A percentile compares a stretch with the other conserved stretches of the same genome.
Evolutionary conservation across 1,140 invertebrate genomes (phyloP).

Genomic region (Capitella teleta): DNA sequence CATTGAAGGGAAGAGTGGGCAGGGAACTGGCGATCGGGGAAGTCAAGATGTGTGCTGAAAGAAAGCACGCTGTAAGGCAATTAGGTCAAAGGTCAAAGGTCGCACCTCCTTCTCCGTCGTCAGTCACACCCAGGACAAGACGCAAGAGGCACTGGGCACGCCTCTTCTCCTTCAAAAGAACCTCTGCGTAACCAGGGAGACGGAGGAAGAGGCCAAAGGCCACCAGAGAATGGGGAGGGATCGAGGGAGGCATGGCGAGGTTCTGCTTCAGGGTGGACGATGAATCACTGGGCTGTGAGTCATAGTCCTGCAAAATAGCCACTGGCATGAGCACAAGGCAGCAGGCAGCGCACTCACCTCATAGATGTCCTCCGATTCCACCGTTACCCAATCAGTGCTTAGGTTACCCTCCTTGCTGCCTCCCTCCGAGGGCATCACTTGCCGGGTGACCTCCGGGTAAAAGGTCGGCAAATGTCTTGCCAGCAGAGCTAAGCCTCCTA

Average conservation of each 20-base stretch:
- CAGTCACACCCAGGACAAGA: conserved; percentile 74
- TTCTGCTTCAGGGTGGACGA: neutral
- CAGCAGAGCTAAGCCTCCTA: conserved; percentile 73
- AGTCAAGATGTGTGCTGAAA: conserved; percentile 63
- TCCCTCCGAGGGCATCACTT: conserved; percentile 25
- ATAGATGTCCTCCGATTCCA: conserved; percentile 60
- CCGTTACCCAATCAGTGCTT: conserved; percentile 63
- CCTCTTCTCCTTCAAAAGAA: conserved; percentile 67
- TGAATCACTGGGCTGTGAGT: no score
- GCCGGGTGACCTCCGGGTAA: conserved; percentile 60
- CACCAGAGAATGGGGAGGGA: conserved; percentile 77
- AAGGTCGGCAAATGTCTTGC: conserved; percentile 74
- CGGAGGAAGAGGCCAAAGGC: conserved; percentile 79
- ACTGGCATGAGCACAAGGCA: neutral
- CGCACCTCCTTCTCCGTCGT: conserved; percentile 76
- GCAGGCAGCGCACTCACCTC: conserved; percentile 42
- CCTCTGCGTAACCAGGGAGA: conserved; percentile 77
- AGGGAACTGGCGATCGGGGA: conserved; percentile 61
- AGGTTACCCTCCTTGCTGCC: conserved; percentile 5
- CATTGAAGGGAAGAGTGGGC: conserved; percentile 78
- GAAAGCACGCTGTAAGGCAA: no score
- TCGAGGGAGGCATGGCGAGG: conserved; percentile 28
- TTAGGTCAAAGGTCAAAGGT: no score
- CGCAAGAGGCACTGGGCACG: conserved; percentile 73
- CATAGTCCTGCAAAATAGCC: no score